A percentile compares a stretch with the other conserved stretches of the same genome.
Conservation (phyloP, 2,888 invertebrate species). For the Selenia dentaria region DNA sequence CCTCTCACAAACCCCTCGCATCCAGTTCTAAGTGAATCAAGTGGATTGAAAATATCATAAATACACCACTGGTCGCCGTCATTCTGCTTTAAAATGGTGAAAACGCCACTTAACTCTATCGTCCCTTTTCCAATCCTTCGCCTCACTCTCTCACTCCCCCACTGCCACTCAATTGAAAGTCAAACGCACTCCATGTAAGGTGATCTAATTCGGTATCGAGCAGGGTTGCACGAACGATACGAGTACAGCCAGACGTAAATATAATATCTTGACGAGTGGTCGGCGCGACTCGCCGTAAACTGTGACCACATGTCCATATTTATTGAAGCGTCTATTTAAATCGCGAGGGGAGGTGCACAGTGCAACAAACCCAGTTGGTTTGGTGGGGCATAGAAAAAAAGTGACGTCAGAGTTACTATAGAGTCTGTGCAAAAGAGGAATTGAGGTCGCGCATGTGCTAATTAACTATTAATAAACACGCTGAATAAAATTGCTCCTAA, state of each 20-base stretch:
- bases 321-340: constrained; percentile 21
- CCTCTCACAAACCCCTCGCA: too few species aligned
- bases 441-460: too few species aligned
- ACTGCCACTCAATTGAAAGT: background rate
- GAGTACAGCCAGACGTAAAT: background rate
- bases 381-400: too few species aligned
- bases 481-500: too few species aligned
- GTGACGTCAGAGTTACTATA: too few species aligned
- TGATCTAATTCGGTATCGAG: constrained; percentile 7
- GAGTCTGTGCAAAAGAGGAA: too few species aligned
- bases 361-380: background rate
- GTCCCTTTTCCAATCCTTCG: background rate
- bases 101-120: background rate
- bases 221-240: background rate
- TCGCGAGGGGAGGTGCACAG: constrained; percentile 12
- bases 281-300: constrained; percentile 15
- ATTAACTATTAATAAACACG: too few species aligned
- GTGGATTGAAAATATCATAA: too few species aligned
- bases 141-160: background rate
- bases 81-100: constrained; percentile 19
- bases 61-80: too few species aligned
- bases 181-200: background rate
- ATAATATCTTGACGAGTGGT: constrained; percentile 11
- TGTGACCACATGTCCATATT: constrained; percentile 33
- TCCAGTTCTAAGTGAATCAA: too few species aligned